Conservation (phyloP, 2,113 vertebrate genomes). For the Amblyornis subalaris region DNA sequence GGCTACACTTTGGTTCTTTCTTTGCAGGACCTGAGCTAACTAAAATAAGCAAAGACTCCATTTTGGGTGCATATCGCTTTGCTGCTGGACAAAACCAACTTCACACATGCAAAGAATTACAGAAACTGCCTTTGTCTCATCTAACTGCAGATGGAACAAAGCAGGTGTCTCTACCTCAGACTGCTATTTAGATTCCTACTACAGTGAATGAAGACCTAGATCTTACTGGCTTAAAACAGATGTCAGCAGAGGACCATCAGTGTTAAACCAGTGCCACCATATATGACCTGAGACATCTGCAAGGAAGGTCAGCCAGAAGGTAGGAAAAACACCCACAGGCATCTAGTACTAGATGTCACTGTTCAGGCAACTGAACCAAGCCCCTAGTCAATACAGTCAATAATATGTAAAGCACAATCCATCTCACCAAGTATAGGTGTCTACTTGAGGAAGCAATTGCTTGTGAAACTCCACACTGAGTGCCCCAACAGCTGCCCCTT, state of each 20-base stretch:
- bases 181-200: background rate
- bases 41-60: background rate
- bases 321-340: background rate
- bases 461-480: background rate
- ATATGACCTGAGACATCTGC: background rate
- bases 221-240: background rate
- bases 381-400: background rate
- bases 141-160: background rate
- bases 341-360: background rate
- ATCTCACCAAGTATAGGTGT: background rate
- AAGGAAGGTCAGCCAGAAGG: background rate
- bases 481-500: background rate
- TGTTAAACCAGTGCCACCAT: background rate
- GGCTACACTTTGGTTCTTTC: background rate
- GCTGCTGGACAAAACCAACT: background rate
- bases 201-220: background rate
- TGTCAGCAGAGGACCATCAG: background rate
- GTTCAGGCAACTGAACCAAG: background rate
- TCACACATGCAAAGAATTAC: background rate
- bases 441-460: background rate
- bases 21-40: background rate
- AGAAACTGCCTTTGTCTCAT: background rate
- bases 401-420: background rate
- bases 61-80: background rate
- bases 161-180: background rate